Evolutionary conservation across 2,888 invertebrate species (phyloP), one percentile per base, ranked within the genome.

Genomic region (Alviniconcha strummeri): DNA sequence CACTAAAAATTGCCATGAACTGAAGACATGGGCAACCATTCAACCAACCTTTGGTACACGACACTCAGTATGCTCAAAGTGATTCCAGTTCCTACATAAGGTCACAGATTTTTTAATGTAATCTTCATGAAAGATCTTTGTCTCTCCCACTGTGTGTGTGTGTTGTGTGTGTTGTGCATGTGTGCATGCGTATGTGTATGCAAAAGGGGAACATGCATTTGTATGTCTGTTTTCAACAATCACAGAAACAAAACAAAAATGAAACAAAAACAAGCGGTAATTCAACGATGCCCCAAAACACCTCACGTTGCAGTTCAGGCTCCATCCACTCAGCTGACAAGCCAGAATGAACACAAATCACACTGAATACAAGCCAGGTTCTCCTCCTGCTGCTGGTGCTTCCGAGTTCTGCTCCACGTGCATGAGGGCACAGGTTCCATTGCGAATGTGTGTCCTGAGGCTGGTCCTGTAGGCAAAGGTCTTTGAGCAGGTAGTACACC

Each of bases 381-480:
- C 19, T 7, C 17, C 55, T n/a, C n/a, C 71, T 3, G 17, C 6
- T 7, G 15, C 19, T 4, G 0, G 54, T 55, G 9, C 64, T 64
- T 1, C 15, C 64, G 9, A 9, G 9, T 15, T 15, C 64, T 15
- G 9, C 64, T 64, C n/a, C 36, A 36, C 36, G 36, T 36, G 36
- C 36, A 36, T 36, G 36, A 36, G 36, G 36, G 60, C 9, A 60
- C 60, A 60, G 13, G 60, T 13, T 13, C 60, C 60, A 60, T 8
- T 60, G 60, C 60, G 60, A 13, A 71, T 82, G 57, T 84, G 84
- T 8, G 72, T 79, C 9, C 57, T 78, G 72, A 84, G 64, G 67
- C 84, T 84, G 55, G 79, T 82, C 13, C 74, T 82, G 72, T 84
- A 82, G 2, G 82, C 67, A 79, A 81, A 84, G n/a, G 78, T 79